Evolutionary conservation across 1,140 invertebrate species (phyloP).

Genomic region (Battus philenor): DNA sequence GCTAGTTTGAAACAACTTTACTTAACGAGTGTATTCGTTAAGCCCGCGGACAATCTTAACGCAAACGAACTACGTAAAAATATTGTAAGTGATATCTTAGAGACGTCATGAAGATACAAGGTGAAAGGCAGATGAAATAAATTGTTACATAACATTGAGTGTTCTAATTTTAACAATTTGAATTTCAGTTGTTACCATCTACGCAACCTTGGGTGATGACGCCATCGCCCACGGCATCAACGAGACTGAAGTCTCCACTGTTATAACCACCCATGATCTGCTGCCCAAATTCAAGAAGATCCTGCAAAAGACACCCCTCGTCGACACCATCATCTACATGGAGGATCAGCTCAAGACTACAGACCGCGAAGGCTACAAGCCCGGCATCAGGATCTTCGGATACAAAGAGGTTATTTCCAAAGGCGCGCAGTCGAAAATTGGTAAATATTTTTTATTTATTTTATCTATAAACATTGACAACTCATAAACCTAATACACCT

Average conservation of each 20-base stretch:
- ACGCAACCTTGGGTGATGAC: constrained; percentile 97
- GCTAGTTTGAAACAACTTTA: no score
- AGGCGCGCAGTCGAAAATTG: constrained; percentile 54
- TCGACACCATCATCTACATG: constrained; percentile 91
- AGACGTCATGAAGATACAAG: no score
- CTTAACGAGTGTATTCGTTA: no score
- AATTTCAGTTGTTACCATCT: constrained; percentile 92
- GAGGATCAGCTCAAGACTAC: constrained; percentile 88
- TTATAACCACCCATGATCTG: constrained; percentile 93
- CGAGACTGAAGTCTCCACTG: constrained; percentile 94
- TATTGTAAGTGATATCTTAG: no score
- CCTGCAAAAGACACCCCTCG: constrained; percentile 80
- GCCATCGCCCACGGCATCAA: constrained; percentile 96
- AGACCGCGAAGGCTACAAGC: constrained; percentile 81
- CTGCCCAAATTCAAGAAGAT: constrained; percentile 92
- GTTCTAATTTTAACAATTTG: no score
- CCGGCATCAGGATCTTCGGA: constrained; percentile 80
- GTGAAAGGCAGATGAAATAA: no score
- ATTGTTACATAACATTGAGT: no score
- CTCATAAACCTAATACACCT: no score
- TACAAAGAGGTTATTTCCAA: constrained; percentile 78
- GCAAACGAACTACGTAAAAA: no score
- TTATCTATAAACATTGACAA: no score
- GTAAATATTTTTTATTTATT: constrained; percentile 53
- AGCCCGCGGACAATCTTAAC: no score